phyloP scores from a whole-genome alignment of 2,113 vertebrate species.

The Calidris pygmaea region DNA sequence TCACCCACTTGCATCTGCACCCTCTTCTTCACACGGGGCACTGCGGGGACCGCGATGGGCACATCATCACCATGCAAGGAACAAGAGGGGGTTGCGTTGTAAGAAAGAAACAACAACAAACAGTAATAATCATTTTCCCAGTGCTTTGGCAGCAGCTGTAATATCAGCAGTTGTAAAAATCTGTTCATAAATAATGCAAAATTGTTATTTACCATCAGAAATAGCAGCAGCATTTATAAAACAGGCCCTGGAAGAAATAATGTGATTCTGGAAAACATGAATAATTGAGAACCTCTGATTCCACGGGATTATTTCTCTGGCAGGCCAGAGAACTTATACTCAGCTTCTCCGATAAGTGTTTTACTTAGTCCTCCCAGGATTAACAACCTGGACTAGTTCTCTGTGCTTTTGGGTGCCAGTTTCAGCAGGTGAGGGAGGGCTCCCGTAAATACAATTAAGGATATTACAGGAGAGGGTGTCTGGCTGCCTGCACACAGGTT shows the following conservation, averaged over 20 bases:
- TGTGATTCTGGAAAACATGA: constrained; percentile 54
- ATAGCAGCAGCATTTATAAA: constrained; percentile 55
- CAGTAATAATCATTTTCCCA: neutral
- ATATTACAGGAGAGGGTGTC: neutral
- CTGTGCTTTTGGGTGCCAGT: neutral
- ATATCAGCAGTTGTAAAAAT: constrained; percentile 58
- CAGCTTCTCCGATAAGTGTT: neutral
- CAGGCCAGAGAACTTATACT: neutral
- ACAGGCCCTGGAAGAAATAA: constrained; percentile 37
- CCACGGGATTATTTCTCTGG: neutral
- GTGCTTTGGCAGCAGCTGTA: constrained; percentile 40
- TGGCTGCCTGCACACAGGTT: neutral
- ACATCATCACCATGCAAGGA: neutral
- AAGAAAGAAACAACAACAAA: neutral
- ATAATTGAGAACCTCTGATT: constrained; percentile 53
- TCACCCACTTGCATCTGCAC: neutral
- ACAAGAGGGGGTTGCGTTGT: neutral
- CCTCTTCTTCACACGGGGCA: fast-evolving
- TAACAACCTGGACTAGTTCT: neutral
- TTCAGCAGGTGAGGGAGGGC: neutral
- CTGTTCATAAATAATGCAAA: constrained; percentile 64
- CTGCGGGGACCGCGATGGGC: fast-evolving
- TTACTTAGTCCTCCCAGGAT: neutral
- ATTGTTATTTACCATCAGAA: constrained; percentile 64
- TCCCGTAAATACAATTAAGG: fast-evolving